Evolutionary conservation across 2,797 vertebrate genomes (phyloP).

Genomic region (Neosalanx taihuensis): DNA sequence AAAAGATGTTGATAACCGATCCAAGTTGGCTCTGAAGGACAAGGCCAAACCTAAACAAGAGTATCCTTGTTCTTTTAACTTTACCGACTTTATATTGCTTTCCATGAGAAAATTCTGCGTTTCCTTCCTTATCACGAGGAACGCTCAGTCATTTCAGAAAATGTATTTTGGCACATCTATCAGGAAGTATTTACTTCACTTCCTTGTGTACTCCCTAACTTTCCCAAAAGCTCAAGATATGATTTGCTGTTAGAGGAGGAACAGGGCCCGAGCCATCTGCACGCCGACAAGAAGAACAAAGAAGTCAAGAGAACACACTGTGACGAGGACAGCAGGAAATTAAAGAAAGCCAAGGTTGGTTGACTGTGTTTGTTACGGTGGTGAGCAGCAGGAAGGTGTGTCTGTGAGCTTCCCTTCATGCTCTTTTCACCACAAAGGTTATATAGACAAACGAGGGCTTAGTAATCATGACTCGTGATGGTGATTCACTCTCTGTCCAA

Average conservation of each 20-base stretch:
- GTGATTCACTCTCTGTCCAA: neutral
- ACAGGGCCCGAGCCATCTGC: conserved; percentile 68
- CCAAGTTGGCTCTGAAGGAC: conserved; percentile 89
- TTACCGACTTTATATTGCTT: neutral
- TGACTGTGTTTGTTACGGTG: neutral
- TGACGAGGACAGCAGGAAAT: conserved; percentile 79
- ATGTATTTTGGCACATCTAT: neutral
- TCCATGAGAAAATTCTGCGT: neutral
- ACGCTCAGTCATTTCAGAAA: neutral
- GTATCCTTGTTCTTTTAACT: conserved; percentile 82
- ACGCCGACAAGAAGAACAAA: conserved; percentile 81
- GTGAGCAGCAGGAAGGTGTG: neutral
- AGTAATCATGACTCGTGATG: conserved; percentile 17
- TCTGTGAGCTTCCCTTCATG: no score
- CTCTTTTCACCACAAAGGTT: neutral
- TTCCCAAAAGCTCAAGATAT: conserved; percentile 79
- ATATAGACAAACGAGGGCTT: neutral
- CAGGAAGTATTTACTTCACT: neutral
- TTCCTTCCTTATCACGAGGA: neutral
- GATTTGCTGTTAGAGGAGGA: conserved; percentile 86
- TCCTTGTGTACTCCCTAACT: conserved; percentile 68
- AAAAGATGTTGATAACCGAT: conserved; percentile 79
- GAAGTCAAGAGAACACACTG: conserved; percentile 83
- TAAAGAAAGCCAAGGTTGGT: conserved; percentile 83
- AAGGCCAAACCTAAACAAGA: conserved; percentile 88